Evolutionary conservation across 2,113 vertebrate species (phyloP).

Genomic region (Geothlypis trichas): DNA sequence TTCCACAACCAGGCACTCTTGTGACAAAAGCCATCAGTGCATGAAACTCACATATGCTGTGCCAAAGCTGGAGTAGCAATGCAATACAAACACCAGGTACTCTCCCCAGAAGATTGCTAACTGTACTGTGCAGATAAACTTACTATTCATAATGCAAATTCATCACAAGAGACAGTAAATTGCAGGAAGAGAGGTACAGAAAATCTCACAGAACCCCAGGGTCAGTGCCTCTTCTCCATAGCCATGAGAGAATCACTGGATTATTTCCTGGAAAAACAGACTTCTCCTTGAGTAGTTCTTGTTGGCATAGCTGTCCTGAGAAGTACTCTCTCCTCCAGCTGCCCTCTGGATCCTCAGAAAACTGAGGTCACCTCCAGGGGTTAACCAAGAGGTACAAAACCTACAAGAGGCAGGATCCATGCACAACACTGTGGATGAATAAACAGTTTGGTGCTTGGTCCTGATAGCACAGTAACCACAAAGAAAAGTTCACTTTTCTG

Average conservation of each 20-base stretch:
- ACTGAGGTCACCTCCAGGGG: background rate
- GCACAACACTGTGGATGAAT: background rate
- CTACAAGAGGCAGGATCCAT: background rate
- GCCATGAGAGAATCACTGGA: background rate
- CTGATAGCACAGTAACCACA: background rate
- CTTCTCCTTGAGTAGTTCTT: background rate
- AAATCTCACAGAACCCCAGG: background rate
- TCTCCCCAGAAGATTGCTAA: background rate
- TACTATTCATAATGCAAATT: background rate
- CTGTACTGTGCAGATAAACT: background rate
- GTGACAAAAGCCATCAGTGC: background rate
- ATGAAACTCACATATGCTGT: background rate
- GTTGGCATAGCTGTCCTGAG: background rate
- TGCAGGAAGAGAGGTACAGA: background rate
- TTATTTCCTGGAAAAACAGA: background rate
- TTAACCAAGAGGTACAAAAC: background rate
- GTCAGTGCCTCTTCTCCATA: accelerated
- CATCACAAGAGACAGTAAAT: background rate
- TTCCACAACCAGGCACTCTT: background rate
- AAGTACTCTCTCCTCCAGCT: background rate
- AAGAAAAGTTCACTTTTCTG: background rate
- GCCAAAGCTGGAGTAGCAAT: background rate
- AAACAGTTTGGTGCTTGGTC: background rate
- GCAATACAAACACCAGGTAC: background rate
- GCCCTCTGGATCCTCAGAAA: background rate